phyloP scores from a whole-genome alignment of 2,113 vertebrate genomes.

The Cyprinodon tularosa region DNA sequence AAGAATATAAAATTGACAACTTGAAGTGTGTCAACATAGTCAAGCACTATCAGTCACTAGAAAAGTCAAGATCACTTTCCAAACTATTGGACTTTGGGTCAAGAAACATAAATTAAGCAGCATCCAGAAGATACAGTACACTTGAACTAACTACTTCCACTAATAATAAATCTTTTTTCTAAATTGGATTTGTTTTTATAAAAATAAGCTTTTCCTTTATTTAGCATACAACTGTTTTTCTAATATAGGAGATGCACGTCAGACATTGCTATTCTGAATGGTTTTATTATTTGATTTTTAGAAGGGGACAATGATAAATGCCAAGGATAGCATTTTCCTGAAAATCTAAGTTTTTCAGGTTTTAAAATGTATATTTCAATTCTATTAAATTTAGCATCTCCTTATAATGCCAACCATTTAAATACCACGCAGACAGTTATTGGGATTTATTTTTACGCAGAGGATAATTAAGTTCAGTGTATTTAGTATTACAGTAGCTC shows the following conservation, averaged over 20 bases:
- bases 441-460: no score
- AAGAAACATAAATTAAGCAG: conserved; percentile 15
- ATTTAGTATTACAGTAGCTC: no score
- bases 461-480: no score
- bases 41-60: conserved; percentile 19
- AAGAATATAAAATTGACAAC: conserved; percentile 2
- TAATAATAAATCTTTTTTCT: neutral
- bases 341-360: neutral
- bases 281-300: neutral
- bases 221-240: neutral
- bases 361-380: no score
- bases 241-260: neutral
- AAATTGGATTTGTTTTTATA: neutral
- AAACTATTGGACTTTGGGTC: conserved; percentile 51
- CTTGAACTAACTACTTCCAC: neutral
- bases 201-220: neutral
- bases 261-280: neutral
- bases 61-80: conserved; percentile 54
- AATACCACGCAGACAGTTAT: no score
- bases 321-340: neutral
- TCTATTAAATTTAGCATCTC: no score
- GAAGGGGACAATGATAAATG: neutral
- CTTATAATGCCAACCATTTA: no score
- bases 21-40: conserved; percentile 11
- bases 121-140: neutral